Percentiles rank a stretch among this genome's conserved stretches.
These are phyloP conservation scores for Ameiurus melas DNA, from an alignment of 2,113 vertebrate genomes.

Conservation along the genomic window DNA sequence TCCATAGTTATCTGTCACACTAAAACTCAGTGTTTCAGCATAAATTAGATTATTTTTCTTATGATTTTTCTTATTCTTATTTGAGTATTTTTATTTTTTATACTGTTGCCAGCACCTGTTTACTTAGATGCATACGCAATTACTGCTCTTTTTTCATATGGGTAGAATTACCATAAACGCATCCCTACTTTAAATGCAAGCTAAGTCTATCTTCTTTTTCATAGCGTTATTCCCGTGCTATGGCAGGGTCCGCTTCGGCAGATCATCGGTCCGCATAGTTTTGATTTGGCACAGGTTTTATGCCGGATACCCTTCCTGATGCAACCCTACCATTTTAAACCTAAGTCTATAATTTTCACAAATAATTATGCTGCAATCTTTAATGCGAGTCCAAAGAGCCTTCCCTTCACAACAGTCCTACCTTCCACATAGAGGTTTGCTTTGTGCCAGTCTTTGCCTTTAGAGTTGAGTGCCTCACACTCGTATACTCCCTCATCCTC, in stretches of 20 bases:
- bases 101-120: not conserved
- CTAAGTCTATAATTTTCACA: not conserved
- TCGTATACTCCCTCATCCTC: conserved; percentile 88
- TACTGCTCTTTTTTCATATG: not conserved
- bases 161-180: not conserved
- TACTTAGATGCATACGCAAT: not conserved
- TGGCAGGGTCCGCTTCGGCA: too few species aligned
- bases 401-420: conserved; percentile 51
- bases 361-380: not conserved
- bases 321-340: too few species aligned
- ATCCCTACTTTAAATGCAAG: not conserved
- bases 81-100: not conserved
- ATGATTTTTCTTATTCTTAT: not conserved
- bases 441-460: conserved; percentile 86
- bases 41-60: not conserved
- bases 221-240: too few species aligned
- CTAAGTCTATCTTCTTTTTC: too few species aligned
- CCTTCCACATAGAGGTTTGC: conserved; percentile 87
- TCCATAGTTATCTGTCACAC: not conserved
- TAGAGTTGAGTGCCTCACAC: conserved; percentile 90
- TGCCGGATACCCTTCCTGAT: too few species aligned
- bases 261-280: too few species aligned
- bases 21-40: not conserved
- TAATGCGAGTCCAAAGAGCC: not conserved
- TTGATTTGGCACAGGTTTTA: too few species aligned